phyloP scores from a whole-genome alignment of 2,888 invertebrate species.

The Pollenia griseotomentosa region DNA sequence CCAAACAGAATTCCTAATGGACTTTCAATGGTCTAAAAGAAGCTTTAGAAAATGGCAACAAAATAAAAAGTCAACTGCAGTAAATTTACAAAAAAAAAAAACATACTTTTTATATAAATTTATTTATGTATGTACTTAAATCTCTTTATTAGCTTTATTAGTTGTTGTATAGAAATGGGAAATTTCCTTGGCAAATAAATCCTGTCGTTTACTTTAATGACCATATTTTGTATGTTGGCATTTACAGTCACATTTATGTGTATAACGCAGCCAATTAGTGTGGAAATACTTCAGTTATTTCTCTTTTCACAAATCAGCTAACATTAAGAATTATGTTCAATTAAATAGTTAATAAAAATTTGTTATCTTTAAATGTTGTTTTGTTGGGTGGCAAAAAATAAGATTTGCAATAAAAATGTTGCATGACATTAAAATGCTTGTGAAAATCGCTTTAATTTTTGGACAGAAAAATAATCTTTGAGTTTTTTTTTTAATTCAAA shows the following conservation, averaged over 20 bases:
- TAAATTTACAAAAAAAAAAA: no score
- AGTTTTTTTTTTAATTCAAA: no score
- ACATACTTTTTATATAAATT: not conserved
- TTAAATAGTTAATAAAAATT: constrained; percentile 25
- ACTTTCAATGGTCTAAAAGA: not conserved
- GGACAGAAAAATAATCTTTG: no score
- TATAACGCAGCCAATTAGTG: constrained; percentile 31
- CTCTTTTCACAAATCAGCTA: not conserved
- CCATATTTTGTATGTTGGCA: constrained; percentile 17
- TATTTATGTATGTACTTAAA: not conserved
- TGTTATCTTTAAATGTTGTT: constrained; percentile 24
- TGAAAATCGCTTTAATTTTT: no score
- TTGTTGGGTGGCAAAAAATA: constrained; percentile 11
- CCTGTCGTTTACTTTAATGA: constrained; percentile 12
- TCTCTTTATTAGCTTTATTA: constrained; percentile 38
- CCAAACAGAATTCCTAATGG: constrained; percentile 7
- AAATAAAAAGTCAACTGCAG: not conserved
- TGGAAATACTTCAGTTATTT: not conserved
- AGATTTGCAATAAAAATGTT: not conserved
- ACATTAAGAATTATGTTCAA: constrained; percentile 30
- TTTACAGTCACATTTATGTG: constrained; percentile 1
- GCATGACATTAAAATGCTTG: not conserved
- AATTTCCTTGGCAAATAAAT: constrained; percentile 34
- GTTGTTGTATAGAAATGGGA: not conserved
- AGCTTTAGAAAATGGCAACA: not conserved